A percentile compares a stretch with the other conserved stretches of the same genome.
Conservation (phyloP, 1,140 invertebrate genomes). For the Trichonephila inaurata region DNA sequence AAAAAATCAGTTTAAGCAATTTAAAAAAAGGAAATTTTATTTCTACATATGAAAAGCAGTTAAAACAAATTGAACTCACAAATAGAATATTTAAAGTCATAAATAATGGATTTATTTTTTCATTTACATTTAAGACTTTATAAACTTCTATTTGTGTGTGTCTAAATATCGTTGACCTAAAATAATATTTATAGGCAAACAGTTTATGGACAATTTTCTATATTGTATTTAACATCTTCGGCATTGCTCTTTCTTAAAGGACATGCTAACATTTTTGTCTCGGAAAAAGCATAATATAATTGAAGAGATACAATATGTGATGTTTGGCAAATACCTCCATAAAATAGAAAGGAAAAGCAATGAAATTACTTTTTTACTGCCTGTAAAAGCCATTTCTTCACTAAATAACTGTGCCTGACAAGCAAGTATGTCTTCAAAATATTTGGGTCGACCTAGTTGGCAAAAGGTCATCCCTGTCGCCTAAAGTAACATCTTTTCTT, state of each 20-base stretch:
- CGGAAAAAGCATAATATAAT: background rate
- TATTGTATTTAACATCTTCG: background rate
- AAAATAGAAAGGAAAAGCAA: conserved; percentile 36
- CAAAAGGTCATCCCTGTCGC: conserved; percentile 27
- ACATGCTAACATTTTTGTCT: background rate
- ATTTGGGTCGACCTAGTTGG: conserved; percentile 45
- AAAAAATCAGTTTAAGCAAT: too few relatives aligned
- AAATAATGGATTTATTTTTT: background rate
- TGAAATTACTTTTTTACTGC: conserved; percentile 22
- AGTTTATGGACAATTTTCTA: background rate
- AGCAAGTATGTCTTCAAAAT: background rate
- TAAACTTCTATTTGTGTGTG: background rate
- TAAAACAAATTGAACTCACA: too few relatives aligned
- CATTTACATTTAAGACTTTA: background rate
- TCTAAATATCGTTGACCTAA: background rate
- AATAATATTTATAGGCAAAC: background rate
- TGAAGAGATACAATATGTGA: conserved; percentile 12
- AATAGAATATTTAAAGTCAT: background rate
- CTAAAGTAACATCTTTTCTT: conserved; percentile 19
- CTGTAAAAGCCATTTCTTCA: background rate
- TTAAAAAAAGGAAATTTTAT: too few relatives aligned
- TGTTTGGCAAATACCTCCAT: background rate
- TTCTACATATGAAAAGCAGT: too few relatives aligned
- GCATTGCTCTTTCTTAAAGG: background rate
- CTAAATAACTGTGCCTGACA: background rate